A percentile compares a stretch with the other conserved stretches of the same genome.
Conservation (phyloP, 2,113 vertebrate species). For the Paracanthobrama guichenoti region DNA sequence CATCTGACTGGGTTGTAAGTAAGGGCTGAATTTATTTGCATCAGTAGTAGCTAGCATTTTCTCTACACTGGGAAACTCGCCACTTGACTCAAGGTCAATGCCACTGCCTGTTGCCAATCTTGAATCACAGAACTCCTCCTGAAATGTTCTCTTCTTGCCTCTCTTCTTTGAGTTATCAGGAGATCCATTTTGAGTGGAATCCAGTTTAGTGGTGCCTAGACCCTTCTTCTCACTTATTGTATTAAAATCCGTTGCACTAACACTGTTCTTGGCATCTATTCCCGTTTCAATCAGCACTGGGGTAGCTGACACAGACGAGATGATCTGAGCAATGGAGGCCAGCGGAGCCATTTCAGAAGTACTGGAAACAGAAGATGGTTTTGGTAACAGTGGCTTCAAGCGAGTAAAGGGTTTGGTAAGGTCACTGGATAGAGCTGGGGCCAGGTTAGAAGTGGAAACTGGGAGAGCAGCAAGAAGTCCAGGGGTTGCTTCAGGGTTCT, state of each 20-base stretch:
- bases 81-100: constrained; percentile 92
- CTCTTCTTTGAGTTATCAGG: constrained; percentile 49
- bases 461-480: constrained; percentile 41
- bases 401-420: constrained; percentile 75
- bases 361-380: constrained; percentile 74
- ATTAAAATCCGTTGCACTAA: constrained; percentile 59
- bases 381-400: constrained; percentile 93
- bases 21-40: constrained; percentile 92
- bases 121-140: constrained; percentile 35
- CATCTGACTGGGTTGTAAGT: constrained; percentile 81
- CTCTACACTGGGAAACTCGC: constrained; percentile 97
- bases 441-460: constrained; percentile 56
- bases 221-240: constrained; percentile 71
- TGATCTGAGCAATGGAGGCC: constrained; percentile 98
- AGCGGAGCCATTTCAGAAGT: constrained; percentile 85
- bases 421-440: constrained; percentile 59
- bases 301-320: constrained; percentile 92
- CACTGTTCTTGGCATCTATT: constrained; percentile 51
- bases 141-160: constrained; percentile 54
- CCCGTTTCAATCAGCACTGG: constrained; percentile 86
- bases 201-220: constrained; percentile 66
- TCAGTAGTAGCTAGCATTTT: constrained; percentile 97
- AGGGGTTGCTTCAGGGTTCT: constrained; percentile 58
- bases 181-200: constrained; percentile 23
- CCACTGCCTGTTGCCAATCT: constrained; percentile 41